Percentiles rank a stretch among this genome's conserved stretches.
Evolutionary conservation across 2,113 vertebrate genomes (phyloP).

Genomic region (Otis tarda): DNA sequence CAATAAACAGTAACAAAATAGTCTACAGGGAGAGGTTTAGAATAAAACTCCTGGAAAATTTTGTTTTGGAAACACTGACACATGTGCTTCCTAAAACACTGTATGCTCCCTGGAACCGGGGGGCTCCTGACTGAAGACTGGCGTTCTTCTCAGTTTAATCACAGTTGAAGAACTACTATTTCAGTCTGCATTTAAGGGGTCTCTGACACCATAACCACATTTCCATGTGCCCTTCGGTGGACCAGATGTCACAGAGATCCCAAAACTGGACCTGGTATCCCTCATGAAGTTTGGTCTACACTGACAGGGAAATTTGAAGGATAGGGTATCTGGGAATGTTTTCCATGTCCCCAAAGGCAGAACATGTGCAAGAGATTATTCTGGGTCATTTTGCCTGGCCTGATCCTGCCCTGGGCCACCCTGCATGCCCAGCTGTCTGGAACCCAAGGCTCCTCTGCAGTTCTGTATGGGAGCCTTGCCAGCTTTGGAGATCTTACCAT

Average conservation of each 20-base stretch:
- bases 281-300: not conserved
- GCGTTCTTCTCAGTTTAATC: not conserved
- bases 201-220: not conserved
- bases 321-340: not conserved
- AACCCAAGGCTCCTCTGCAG: not conserved
- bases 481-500: not conserved
- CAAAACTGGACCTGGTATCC: not conserved
- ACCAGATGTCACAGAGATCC: not conserved
- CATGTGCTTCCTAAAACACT: not conserved
- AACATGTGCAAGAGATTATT: not conserved
- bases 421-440: not conserved
- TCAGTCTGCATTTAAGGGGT: not conserved
- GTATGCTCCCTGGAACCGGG: not conserved
- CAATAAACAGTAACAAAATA: not conserved
- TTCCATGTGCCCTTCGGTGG: not conserved
- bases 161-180: not conserved
- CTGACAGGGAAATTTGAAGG: not conserved
- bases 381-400: not conserved
- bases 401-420: not conserved
- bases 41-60: not conserved
- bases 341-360: not conserved
- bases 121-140: not conserved
- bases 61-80: conserved; percentile 36
- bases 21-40: not conserved
- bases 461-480: not conserved